Conservation (phyloP, 2,888 invertebrate species). For the Cataglyphis cursor region DNA sequence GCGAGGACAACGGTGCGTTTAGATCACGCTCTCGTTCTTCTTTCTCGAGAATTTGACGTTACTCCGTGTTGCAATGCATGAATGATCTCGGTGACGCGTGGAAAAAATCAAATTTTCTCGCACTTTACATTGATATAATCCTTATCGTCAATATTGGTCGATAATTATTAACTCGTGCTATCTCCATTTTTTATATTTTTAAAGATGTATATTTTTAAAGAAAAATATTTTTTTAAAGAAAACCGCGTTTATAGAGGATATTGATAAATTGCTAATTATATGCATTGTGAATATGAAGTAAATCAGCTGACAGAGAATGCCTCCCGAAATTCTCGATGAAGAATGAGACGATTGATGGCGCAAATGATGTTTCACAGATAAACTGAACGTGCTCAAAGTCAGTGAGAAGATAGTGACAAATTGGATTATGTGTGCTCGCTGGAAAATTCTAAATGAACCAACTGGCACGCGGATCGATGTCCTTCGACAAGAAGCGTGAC, state of each 20-base stretch:
- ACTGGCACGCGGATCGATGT: slow-evolving; percentile 1
- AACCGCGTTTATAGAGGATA: not conserved
- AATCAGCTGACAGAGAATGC: not conserved
- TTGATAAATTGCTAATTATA: not conserved
- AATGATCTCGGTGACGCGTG: not conserved
- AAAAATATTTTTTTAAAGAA: not conserved
- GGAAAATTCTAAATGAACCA: slow-evolving; percentile 18
- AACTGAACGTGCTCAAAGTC: slow-evolving; percentile 31
- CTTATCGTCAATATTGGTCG: not conserved
- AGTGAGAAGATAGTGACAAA: slow-evolving; percentile 33
- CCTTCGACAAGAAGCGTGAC: not conserved
- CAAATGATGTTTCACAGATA: slow-evolving; percentile 20
- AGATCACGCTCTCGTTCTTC: slow-evolving; percentile 43
- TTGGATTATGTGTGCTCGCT: slow-evolving; percentile 24
- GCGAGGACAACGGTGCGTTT: slow-evolving; percentile 68
- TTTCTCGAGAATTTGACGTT: slow-evolving; percentile 12
- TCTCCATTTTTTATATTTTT: not conserved
- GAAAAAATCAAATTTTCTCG: not conserved
- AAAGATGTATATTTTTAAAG: not conserved
- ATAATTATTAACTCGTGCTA: not conserved
- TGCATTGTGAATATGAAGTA: not conserved
- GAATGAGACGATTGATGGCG: slow-evolving; percentile 3
- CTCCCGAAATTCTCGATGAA: not conserved
- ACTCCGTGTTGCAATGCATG: not conserved
- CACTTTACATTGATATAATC: not conserved